phyloP scores from a whole-genome alignment of 2,113 vertebrate genomes.

The Polypterus senegalus region DNA sequence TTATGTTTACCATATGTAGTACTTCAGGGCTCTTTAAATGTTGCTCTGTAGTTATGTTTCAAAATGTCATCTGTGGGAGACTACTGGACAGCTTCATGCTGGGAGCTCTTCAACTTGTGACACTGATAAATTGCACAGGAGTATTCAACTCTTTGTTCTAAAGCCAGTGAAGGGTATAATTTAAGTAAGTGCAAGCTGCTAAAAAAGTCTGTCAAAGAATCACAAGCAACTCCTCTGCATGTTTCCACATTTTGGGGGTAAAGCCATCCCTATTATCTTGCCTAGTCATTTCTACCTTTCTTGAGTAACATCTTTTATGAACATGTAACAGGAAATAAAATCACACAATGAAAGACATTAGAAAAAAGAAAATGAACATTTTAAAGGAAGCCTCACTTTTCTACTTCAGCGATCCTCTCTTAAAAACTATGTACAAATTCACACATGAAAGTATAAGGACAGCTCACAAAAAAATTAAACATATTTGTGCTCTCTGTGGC shows the following conservation, averaged over 20 bases:
- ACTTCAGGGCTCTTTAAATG: neutral
- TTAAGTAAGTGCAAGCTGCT: conserved; percentile 1
- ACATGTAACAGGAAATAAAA: no score
- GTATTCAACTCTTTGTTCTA: neutral
- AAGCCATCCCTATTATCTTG: no score
- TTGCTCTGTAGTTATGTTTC: neutral
- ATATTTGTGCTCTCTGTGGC: no score
- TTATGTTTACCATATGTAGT: neutral
- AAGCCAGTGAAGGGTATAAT: conserved; percentile 12
- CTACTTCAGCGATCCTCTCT: no score
- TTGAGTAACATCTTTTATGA: no score
- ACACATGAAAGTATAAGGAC: no score
- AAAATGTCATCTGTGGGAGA: conserved; percentile 9
- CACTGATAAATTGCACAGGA: conserved; percentile 14
- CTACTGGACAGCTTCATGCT: conserved; percentile 3
- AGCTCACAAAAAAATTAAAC: no score
- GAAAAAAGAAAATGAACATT: no score
- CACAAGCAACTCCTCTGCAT: neutral
- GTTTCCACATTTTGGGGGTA: neutral
- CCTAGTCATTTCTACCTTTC: no score
- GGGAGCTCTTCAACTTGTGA: conserved; percentile 6
- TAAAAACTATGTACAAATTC: no score
- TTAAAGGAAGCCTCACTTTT: no score
- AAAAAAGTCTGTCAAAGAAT: neutral
- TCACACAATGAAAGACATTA: no score